These are phyloP conservation scores for Lepidothrix coronata DNA, from an alignment of 2,113 vertebrate species.

Conservation along the genomic window DNA sequence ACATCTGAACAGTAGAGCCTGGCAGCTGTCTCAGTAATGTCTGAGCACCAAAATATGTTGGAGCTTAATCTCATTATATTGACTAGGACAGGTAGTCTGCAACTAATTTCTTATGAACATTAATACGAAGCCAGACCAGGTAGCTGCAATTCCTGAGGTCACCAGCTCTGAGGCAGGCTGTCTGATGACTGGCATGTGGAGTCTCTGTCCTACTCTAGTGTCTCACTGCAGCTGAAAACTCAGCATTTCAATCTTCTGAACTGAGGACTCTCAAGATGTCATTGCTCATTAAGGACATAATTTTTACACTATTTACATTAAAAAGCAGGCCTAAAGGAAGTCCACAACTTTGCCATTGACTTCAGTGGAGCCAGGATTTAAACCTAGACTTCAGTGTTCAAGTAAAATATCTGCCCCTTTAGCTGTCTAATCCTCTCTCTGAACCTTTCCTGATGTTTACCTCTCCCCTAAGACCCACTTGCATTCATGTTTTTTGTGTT, in stretches of 20 bases:
- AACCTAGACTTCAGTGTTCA: neutral
- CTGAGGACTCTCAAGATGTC: neutral
- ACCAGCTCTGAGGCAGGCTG: accelerated
- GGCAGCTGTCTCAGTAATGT: neutral
- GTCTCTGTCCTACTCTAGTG: neutral
- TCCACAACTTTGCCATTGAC: neutral
- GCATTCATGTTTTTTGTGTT: neutral
- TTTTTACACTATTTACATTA: neutral
- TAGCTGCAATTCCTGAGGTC: neutral
- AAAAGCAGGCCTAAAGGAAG: neutral
- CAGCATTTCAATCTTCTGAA: neutral
- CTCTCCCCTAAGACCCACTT: neutral
- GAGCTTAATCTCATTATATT: neutral
- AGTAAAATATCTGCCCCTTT: neutral
- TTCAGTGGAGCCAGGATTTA: neutral
- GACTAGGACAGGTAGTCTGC: neutral
- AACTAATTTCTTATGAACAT: neutral
- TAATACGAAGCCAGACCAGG: neutral
- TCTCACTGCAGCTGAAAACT: neutral
- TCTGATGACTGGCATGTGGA: neutral
- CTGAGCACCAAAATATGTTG: neutral
- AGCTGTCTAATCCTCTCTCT: neutral
- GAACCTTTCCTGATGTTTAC: neutral
- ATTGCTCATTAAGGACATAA: neutral
- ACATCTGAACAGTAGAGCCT: neutral